These are phyloP conservation scores for Vipera latastei DNA, from an alignment of 2,797 vertebrate genomes.

Conservation along the genomic window DNA sequence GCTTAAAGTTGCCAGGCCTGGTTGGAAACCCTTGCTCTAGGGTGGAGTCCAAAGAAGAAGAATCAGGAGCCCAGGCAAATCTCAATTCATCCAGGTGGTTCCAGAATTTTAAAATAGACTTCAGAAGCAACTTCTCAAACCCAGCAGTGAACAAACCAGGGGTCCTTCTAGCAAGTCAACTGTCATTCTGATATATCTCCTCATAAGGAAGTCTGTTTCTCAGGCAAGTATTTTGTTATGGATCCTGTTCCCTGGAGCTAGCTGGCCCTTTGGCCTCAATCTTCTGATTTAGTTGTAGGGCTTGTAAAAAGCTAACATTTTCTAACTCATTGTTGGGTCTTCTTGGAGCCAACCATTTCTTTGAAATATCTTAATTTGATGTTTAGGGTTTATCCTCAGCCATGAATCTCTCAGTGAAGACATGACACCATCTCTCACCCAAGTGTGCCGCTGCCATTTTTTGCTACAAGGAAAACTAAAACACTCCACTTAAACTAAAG, in stretches of 20 bases:
- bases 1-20: neutral
- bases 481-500: neutral
- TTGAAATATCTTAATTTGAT: neutral
- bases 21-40: neutral
- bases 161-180: neutral
- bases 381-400: neutral
- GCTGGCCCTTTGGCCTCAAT: neutral
- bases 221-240: neutral
- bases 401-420: neutral
- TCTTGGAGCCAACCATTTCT: neutral
- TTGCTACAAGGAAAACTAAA: neutral
- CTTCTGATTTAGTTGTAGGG: neutral
- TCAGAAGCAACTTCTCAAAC: neutral
- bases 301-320: neutral
- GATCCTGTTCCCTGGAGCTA: neutral
- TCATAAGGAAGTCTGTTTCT: neutral
- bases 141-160: neutral
- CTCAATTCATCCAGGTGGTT: neutral
- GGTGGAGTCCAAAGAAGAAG: neutral
- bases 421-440: neutral
- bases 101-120: neutral
- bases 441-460: neutral
- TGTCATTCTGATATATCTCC: neutral
- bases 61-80: neutral
- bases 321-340: neutral